These are phyloP conservation scores for Melanotaenia parkinsoni DNA, from an alignment of 2,797 vertebrate genomes.

Conservation along the genomic window DNA sequence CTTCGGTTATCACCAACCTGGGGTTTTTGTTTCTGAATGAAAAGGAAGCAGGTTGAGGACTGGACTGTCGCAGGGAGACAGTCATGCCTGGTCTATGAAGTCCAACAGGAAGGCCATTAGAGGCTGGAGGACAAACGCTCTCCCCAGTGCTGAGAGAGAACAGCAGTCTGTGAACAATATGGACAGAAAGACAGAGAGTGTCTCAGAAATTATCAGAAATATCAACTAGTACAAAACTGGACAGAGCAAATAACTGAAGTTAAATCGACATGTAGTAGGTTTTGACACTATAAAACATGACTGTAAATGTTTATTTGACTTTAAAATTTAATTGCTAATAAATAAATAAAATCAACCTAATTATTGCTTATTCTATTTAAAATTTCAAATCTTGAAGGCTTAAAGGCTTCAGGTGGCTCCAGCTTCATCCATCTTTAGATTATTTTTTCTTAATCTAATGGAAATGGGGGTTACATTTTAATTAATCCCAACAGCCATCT, in stretches of 20 bases:
- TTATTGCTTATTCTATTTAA: not conserved
- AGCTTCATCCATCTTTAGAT: too few species aligned
- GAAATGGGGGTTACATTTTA: too few species aligned
- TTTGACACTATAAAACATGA: not conserved
- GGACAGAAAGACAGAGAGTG: not conserved
- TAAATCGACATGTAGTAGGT: not conserved
- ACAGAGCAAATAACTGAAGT: not conserved
- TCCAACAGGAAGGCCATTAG: constrained; percentile 43
- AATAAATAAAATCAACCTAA: not conserved
- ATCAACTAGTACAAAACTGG: not conserved
- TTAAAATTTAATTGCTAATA: too few species aligned
- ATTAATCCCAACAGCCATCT: too few species aligned
- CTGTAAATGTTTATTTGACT: too few species aligned
- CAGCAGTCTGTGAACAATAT: not conserved
- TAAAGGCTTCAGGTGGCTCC: too few species aligned
- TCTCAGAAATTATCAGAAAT: not conserved
- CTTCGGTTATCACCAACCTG: constrained; percentile 58
- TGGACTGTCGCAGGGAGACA: constrained; percentile 40
- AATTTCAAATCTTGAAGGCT: not conserved
- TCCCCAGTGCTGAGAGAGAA: constrained; percentile 41
- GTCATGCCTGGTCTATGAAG: constrained; percentile 63
- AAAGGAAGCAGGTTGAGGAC: constrained; percentile 37
- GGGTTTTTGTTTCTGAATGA: constrained; percentile 26
- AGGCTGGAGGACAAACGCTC: constrained; percentile 35
- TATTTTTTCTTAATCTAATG: too few species aligned